phyloP scores from a whole-genome alignment of 2,113 vertebrate genomes.

The Heterocephalus glaber region DNA sequence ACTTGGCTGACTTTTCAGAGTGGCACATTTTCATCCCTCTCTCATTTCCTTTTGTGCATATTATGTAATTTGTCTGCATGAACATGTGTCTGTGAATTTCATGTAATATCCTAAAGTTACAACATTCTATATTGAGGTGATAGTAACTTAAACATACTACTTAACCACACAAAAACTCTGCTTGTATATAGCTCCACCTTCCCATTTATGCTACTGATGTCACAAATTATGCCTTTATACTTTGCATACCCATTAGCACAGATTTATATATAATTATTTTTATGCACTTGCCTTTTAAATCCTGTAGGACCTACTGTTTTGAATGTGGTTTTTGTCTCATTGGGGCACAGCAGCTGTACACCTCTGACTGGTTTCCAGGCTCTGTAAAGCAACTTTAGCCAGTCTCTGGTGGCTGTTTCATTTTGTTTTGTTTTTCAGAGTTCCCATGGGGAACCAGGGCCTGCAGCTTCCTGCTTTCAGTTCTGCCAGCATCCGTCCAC shows the following conservation, averaged over 20 bases:
- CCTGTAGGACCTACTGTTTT: neutral
- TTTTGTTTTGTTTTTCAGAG: neutral
- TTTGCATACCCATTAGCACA: neutral
- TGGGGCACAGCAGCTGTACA: neutral
- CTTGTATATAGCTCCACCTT: neutral
- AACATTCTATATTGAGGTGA: neutral
- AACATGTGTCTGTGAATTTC: neutral
- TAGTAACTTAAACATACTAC: neutral
- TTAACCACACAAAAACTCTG: neutral
- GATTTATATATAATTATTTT: neutral
- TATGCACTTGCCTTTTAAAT: neutral
- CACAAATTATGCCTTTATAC: neutral
- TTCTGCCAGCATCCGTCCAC: neutral
- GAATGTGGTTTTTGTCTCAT: neutral
- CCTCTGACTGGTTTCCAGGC: neutral
- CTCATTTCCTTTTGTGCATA: neutral
- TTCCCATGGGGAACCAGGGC: neutral
- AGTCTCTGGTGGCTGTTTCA: neutral
- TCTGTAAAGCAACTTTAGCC: neutral
- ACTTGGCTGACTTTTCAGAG: neutral
- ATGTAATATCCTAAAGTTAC: neutral
- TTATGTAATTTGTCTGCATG: neutral
- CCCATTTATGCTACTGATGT: neutral
- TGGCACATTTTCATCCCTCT: neutral
- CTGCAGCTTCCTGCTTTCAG: neutral